These are phyloP conservation scores for Halcyon malimbica DNA, from an alignment of 2,113 vertebrate species.

Conservation along the genomic window DNA sequence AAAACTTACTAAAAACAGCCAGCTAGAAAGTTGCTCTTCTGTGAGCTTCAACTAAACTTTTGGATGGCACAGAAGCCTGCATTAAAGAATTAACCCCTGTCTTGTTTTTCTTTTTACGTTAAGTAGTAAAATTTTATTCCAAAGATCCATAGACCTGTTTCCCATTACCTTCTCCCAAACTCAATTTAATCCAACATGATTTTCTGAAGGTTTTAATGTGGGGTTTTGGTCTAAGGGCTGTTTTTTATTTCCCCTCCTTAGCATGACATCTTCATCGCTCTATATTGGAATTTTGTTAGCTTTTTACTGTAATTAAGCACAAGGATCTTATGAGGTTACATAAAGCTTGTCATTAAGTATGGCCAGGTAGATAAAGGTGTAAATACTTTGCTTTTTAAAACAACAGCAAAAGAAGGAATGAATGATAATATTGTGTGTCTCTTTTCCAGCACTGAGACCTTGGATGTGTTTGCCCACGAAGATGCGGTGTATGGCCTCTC, in stretches of 20 bases:
- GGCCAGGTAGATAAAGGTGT: neutral
- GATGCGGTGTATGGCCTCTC: conserved; percentile 98
- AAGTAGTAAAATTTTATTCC: neutral
- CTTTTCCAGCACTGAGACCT: conserved; percentile 86
- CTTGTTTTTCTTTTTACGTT: neutral
- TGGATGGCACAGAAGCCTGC: neutral
- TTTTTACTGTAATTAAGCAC: neutral
- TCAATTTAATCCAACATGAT: neutral
- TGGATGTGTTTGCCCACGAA: conserved; percentile 97
- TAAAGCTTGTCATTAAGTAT: neutral
- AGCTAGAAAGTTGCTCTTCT: neutral
- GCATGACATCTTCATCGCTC: neutral
- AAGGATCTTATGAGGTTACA: neutral
- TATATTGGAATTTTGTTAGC: neutral
- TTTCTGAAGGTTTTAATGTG: neutral
- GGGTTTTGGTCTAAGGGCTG: neutral
- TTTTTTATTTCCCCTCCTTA: neutral
- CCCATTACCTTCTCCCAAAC: neutral
- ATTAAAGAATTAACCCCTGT: neutral
- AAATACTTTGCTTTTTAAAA: neutral
- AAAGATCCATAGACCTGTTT: neutral
- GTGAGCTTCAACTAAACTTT: neutral
- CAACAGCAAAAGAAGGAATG: neutral
- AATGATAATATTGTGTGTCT: conserved; percentile 8
- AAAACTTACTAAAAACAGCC: neutral